phyloP scores from a whole-genome alignment of 1,140 invertebrate genomes.

The Pygmarrhopalites habei region DNA sequence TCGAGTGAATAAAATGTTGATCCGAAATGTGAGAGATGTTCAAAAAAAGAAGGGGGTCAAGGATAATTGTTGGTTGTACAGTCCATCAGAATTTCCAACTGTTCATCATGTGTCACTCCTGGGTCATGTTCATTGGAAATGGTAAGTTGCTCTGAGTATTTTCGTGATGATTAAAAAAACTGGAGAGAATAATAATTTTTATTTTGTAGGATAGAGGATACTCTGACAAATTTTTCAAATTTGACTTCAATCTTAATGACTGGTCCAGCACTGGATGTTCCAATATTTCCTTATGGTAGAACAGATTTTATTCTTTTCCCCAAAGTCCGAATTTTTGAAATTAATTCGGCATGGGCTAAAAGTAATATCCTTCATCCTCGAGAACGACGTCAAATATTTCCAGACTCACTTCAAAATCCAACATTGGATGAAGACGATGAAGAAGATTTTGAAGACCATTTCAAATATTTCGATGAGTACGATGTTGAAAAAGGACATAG shows the following conservation, averaged over 20 bases:
- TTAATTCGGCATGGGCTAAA: neutral
- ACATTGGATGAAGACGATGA: too few species aligned
- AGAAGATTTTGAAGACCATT: too few species aligned
- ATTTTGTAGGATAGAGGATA: neutral
- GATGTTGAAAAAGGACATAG: too few species aligned
- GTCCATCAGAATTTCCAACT: neutral
- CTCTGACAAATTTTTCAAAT: conserved; percentile 1
- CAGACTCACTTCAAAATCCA: neutral
- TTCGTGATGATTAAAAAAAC: neutral
- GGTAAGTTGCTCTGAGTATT: neutral
- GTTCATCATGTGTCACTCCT: neutral
- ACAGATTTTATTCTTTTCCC: neutral
- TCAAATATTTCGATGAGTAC: too few species aligned
- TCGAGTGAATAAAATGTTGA: neutral
- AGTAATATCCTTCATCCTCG: neutral
- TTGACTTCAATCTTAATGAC: neutral
- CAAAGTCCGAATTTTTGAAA: neutral
- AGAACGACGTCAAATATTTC: neutral
- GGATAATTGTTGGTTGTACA: neutral
- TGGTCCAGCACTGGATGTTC: neutral
- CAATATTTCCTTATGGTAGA: neutral
- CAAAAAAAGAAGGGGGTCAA: neutral
- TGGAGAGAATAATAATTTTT: neutral
- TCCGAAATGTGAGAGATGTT: neutral
- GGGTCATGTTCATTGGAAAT: neutral